Evolutionary conservation across 2,113 vertebrate species (phyloP).

Genomic region (Stegostoma tigrinum): DNA sequence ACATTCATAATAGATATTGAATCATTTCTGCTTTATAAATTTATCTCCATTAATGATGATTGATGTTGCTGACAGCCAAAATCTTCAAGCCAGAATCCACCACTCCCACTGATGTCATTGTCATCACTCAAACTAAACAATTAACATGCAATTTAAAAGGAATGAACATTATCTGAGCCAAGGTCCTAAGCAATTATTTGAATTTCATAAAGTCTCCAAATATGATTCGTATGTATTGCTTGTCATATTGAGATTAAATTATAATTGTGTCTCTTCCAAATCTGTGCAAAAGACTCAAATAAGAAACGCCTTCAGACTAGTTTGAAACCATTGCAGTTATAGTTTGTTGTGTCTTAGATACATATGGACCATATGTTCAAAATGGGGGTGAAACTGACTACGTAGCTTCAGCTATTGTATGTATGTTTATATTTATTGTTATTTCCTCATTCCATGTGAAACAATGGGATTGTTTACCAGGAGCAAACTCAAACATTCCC

Average conservation of each 20-base stretch:
- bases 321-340: not conserved
- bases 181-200: not conserved
- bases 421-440: too few relatives aligned
- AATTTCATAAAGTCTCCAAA: not conserved
- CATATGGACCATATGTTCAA: not conserved
- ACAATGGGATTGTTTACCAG: not conserved
- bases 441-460: not conserved
- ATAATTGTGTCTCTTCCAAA: not conserved
- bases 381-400: not conserved
- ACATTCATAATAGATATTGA: conserved; percentile 5
- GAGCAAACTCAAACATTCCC: not conserved
- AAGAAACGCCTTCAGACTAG: not conserved
- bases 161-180: not conserved
- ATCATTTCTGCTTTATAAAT: not conserved
- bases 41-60: not conserved
- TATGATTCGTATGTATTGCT: not conserved
- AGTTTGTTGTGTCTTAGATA: not conserved
- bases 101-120: not conserved
- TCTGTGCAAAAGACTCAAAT: not conserved
- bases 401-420: not conserved
- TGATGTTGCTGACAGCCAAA: not conserved
- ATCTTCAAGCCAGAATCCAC: not conserved
- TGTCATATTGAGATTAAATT: not conserved
- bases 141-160: not conserved
- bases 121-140: not conserved